A percentile compares a stretch with the other conserved stretches of the same genome.
Conservation (phyloP, 1,140 invertebrate genomes). For the Pseudomyrmex gracilis region DNA sequence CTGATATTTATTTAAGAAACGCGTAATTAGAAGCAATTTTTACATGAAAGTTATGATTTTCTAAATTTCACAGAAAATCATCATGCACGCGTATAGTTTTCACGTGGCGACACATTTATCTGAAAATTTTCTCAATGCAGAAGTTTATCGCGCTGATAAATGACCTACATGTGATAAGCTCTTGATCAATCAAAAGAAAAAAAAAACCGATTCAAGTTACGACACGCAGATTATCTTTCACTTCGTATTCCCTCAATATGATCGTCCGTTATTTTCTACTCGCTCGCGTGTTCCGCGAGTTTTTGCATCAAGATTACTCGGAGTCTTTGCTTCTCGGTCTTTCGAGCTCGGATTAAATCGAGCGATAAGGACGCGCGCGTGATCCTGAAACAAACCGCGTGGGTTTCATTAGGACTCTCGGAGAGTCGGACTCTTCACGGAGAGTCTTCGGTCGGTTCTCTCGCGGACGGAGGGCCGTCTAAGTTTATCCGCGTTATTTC, state of each 20-base stretch:
- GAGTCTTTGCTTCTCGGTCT: background rate
- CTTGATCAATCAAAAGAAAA: too few species aligned
- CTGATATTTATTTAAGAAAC: background rate
- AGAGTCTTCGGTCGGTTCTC: conserved; percentile 78
- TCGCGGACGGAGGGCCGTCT: conserved; percentile 82
- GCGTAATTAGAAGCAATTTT: background rate
- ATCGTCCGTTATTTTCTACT: background rate
- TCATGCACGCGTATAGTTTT: too few species aligned
- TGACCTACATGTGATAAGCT: too few species aligned
- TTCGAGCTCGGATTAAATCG: background rate
- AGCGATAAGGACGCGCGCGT: background rate
- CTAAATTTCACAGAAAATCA: background rate
- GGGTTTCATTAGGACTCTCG: conserved; percentile 78
- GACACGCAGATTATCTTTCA: background rate
- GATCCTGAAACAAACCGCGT: conserved; percentile 32
- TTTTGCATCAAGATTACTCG: background rate
- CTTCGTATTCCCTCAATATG: background rate
- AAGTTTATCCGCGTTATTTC: conserved; percentile 86
- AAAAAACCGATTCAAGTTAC: too few species aligned
- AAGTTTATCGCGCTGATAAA: too few species aligned
- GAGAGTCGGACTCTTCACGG: conserved; percentile 64
- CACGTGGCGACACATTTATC: too few species aligned
- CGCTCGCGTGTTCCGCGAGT: too few species aligned
- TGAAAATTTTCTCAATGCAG: too few species aligned
- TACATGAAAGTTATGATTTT: background rate